phyloP scores from a whole-genome alignment of 1,140 invertebrate species.

The Steinernema feltiae region DNA sequence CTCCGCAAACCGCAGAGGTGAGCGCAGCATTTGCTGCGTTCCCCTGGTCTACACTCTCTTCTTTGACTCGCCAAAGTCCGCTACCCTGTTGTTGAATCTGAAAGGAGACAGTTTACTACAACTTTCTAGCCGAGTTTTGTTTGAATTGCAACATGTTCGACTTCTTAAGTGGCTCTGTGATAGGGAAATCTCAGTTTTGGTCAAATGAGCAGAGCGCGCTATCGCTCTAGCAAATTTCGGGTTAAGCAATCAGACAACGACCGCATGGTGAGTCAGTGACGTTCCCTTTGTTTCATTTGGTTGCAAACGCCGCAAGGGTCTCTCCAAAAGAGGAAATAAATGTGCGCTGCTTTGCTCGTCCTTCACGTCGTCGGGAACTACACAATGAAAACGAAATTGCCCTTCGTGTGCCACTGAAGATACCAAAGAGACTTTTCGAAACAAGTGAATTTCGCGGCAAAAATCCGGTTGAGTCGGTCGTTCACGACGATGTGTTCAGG shows the following conservation, averaged over 20 bases:
- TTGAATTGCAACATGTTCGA: no score
- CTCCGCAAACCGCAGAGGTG: neutral
- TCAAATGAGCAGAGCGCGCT: no score
- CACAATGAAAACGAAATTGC: neutral
- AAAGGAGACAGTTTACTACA: neutral
- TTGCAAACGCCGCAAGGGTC: neutral
- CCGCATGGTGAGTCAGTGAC: neutral
- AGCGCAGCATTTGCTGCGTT: neutral
- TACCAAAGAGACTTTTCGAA: neutral
- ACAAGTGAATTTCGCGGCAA: constrained; percentile 3
- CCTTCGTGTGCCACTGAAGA: neutral
- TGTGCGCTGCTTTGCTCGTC: neutral
- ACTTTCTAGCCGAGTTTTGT: neutral
- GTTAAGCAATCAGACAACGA: no score
- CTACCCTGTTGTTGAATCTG: constrained; percentile 12
- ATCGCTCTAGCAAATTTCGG: no score
- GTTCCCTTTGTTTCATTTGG: neutral
- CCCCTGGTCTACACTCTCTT: neutral
- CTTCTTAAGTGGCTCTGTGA: no score
- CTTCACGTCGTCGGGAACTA: neutral
- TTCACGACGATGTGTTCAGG: constrained; percentile 6
- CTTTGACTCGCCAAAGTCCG: constrained; percentile 11
- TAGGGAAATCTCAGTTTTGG: no score
- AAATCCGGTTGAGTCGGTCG: constrained; percentile 11
- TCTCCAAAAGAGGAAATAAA: neutral